Evolutionary conservation across 2,888 invertebrate genomes (phyloP), one percentile per base, ranked within the genome.

Genomic region (Machimus atricapillus): DNA sequence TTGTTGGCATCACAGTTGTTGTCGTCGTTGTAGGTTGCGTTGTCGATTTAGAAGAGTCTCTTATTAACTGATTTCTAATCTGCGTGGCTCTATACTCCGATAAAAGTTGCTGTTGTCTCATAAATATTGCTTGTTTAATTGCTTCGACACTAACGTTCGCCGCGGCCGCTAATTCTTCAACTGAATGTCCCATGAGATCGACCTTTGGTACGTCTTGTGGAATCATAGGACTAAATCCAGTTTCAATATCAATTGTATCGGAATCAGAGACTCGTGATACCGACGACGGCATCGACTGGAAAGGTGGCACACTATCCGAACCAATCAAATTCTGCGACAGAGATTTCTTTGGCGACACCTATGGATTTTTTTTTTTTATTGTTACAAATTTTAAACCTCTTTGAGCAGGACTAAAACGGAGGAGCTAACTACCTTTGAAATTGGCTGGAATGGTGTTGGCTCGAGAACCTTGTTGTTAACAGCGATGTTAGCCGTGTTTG

Each of bases 61-160:
- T 82, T 92, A 91, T 76, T 90, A 88, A 23, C 85, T 87, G 78
- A 31, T 86, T 43, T 90, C 90, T 88, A 91, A 86, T 87, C 90
- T 91, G 43, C 90, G 90, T 76, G 90, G 8, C 91, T 83, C 90
- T 90, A 88, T 91, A 95, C 90, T 95, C 95, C 79, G 93, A 94
- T 90, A 95, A 90, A 88, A 96, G 90, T 91, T 96, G 96, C 89
- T 96, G 95, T 89, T 96, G 96, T 76, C 95, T 93, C 89, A 95
- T 92, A 5, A 95, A 93, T 85, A 97, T 95, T 0, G 96, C 96
- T 12, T 96, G 95, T 90, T 96, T 96, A 3, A 97, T 94, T 8
- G 96, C 95, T 87, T 96, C 96, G 90, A 96, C 95, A 0, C 96
- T 96, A 31, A 97, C 95, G 90, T 97, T 97, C 19, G 96, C 96